Conservation (phyloP, 2,888 invertebrate genomes). For the Lacanobia oleracea region DNA sequence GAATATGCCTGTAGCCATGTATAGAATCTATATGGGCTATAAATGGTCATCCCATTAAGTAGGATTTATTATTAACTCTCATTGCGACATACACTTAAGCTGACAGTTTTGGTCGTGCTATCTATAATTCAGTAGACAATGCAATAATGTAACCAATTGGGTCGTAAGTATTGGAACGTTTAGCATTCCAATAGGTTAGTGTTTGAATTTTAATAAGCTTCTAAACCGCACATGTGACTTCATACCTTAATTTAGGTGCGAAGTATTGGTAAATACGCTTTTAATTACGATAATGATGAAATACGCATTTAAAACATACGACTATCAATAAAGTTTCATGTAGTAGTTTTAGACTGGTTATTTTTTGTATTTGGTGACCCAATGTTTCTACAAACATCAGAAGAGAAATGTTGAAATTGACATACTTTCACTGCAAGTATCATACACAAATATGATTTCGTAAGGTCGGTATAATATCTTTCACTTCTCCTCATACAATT, state of each 20-base stretch:
- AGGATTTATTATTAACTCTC: conserved; percentile 69
- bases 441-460: conserved; percentile 7
- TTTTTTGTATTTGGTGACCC: neutral
- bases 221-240: conserved; percentile 39
- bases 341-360: neutral
- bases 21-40: conserved; percentile 44
- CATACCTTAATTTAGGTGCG: conserved; percentile 33
- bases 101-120: conserved; percentile 57
- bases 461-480: neutral
- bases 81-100: conserved; percentile 60
- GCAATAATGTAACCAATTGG: conserved; percentile 55
- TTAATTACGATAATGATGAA: conserved; percentile 25
- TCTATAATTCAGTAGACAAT: conserved; percentile 55
- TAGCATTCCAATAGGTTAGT: conserved; percentile 65
- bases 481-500: neutral
- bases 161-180: conserved; percentile 58
- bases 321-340: neutral
- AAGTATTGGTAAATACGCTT: conserved; percentile 33
- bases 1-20: neutral
- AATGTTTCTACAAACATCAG: neutral
- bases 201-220: conserved; percentile 66
- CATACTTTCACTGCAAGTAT: conserved; percentile 13
- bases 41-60: conserved; percentile 73
- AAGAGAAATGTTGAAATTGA: conserved; percentile 10
- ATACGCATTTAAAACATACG: neutral